A percentile compares a stretch with the other conserved stretches of the same genome.
phyloP scores from a whole-genome alignment of 2,113 vertebrate species.

The Laterallus jamaicensis region DNA sequence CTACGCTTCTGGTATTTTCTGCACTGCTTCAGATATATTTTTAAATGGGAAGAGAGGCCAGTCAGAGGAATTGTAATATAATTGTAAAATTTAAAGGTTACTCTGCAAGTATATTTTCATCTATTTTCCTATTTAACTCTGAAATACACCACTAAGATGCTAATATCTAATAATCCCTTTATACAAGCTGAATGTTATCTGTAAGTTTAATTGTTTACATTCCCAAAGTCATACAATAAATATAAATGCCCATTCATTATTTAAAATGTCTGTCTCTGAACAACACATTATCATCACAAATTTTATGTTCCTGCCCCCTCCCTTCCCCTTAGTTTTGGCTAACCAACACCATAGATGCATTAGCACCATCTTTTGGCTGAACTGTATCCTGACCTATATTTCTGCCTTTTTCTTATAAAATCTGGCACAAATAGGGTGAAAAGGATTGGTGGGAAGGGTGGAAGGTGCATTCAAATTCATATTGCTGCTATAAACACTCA shows the following conservation, averaged over 20 bases:
- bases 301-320: neutral
- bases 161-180: slow-evolving; percentile 64
- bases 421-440: neutral
- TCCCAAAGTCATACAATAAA: slow-evolving; percentile 40
- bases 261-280: neutral
- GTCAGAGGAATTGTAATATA: neutral
- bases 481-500: neutral
- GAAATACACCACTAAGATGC: slow-evolving; percentile 5
- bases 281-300: neutral
- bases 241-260: slow-evolving; percentile 27
- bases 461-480: neutral
- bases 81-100: slow-evolving; percentile 17
- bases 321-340: neutral
- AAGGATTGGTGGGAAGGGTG: neutral
- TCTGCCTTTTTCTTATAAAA: neutral
- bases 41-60: neutral
- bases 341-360: neutral
- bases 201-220: slow-evolving; percentile 65
- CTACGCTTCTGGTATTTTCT: neutral
- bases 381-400: neutral
- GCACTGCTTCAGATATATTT: neutral
- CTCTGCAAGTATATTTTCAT: slow-evolving; percentile 12
- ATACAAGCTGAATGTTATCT: neutral
- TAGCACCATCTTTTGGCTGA: slow-evolving; percentile 72
- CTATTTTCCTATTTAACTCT: slow-evolving; percentile 32